These are phyloP conservation scores for Hyaena hyaena DNA, from an alignment of 2,113 vertebrate genomes.

Conservation along the genomic window DNA sequence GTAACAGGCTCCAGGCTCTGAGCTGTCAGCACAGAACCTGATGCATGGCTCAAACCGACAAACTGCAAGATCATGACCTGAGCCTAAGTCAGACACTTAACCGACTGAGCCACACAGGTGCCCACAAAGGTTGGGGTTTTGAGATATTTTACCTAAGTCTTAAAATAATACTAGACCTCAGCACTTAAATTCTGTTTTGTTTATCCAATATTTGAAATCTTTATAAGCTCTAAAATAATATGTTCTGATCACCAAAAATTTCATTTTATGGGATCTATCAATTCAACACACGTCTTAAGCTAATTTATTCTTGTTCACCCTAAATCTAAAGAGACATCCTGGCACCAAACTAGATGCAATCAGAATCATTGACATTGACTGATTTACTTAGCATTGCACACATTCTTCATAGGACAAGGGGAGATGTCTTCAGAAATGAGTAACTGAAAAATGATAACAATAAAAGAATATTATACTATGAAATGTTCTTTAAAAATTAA, in stretches of 20 bases:
- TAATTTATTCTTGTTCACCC: neutral
- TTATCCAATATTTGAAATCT: neutral
- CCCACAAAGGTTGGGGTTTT: neutral
- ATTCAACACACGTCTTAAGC: slow-evolving; percentile 9
- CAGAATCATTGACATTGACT: neutral
- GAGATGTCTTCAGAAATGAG: neutral
- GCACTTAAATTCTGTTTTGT: slow-evolving; percentile 14
- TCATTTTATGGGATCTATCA: neutral
- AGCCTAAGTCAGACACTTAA: too few species aligned
- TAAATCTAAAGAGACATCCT: neutral
- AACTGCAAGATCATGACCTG: too few species aligned
- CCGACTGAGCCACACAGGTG: too few species aligned
- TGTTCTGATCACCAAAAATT: neutral
- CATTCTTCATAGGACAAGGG: neutral
- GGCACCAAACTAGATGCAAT: neutral
- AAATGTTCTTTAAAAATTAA: neutral
- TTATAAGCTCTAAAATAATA: slow-evolving; percentile 29
- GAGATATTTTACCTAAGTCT: neutral
- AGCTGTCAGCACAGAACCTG: too few species aligned
- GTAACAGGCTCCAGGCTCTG: too few species aligned
- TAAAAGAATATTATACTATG: neutral
- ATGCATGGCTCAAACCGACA: too few species aligned
- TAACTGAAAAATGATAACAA: neutral
- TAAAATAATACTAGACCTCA: neutral
- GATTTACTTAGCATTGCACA: neutral